These are phyloP conservation scores for Drosophila emarginata DNA, from an alignment of 2,888 invertebrate species.

Conservation along the genomic window DNA sequence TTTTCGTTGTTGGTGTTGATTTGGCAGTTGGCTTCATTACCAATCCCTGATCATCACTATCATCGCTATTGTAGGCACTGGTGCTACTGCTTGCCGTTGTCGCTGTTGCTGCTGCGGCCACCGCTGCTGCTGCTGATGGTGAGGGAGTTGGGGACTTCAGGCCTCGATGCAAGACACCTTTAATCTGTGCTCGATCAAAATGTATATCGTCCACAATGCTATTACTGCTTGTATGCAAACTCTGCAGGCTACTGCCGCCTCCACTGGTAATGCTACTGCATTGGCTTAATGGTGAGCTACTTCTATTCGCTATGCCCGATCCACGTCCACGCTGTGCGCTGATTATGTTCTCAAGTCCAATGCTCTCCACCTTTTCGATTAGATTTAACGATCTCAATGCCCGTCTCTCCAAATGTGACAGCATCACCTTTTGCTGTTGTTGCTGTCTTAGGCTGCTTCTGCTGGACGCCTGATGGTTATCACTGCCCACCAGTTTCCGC, in stretches of 20 bases:
- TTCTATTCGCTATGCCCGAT: conserved; percentile 84
- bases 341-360: conserved; percentile 87
- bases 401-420: conserved; percentile 81
- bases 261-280: conserved; percentile 62
- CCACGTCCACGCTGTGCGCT: conserved; percentile 85
- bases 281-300: conserved; percentile 87
- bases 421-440: conserved; percentile 80
- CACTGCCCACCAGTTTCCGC: conserved; percentile 85
- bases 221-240: conserved; percentile 82
- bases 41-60: conserved; percentile 64
- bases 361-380: conserved; percentile 87
- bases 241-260: conserved; percentile 87
- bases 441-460: conserved; percentile 54
- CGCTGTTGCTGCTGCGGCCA: neutral
- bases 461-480: conserved; percentile 80
- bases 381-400: conserved; percentile 84
- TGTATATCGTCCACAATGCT: conserved; percentile 81
- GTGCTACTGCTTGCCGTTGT: conserved; percentile 46
- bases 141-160: conserved; percentile 58
- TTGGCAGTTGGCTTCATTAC: conserved; percentile 57
- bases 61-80: conserved; percentile 67
- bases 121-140: conserved; percentile 31
- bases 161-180: conserved; percentile 79
- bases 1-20: conserved; percentile 27
- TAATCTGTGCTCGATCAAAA: conserved; percentile 83